Percentiles rank a stretch among this genome's conserved stretches.
phyloP scores from a whole-genome alignment of 2,888 invertebrate genomes.

The Andricus curvator region DNA sequence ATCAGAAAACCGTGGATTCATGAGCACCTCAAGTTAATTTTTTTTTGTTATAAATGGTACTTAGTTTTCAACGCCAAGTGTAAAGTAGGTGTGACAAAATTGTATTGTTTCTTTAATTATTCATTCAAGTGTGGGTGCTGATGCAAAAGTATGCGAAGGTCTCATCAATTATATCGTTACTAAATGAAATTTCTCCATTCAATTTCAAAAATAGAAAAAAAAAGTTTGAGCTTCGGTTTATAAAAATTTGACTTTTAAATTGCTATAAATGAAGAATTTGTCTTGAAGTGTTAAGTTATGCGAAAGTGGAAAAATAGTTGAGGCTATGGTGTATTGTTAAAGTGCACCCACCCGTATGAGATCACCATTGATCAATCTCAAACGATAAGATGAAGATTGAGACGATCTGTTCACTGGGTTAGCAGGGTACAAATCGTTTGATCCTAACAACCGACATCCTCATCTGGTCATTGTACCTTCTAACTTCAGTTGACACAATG shows the following conservation, averaged over 20 bases:
- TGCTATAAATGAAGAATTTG: background rate
- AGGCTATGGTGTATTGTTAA: background rate
- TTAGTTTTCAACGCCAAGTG: background rate
- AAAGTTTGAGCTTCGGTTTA: background rate
- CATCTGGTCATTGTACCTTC: conserved; percentile 70
- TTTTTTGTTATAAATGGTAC: background rate
- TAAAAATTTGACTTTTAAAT: background rate
- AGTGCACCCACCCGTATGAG: conserved; percentile 1
- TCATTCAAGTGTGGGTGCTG: background rate
- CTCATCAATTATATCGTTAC: background rate
- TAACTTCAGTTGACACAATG: conserved; percentile 62
- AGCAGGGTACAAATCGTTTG: conserved; percentile 74
- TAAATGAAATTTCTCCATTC: background rate
- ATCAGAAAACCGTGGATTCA: conserved; percentile 17
- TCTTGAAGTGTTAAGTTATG: conserved; percentile 9
- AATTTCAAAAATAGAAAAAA: background rate
- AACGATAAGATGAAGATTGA: conserved; percentile 64
- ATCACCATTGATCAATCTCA: conserved; percentile 37
- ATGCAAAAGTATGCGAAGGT: background rate
- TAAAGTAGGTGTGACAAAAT: background rate
- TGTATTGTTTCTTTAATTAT: background rate
- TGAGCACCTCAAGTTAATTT: background rate
- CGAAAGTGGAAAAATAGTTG: background rate
- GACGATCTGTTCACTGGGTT: conserved; percentile 67
- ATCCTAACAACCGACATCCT: conserved; percentile 74